Conservation (phyloP, 2,113 vertebrate species). For the Nothobranchius furzeri region DNA sequence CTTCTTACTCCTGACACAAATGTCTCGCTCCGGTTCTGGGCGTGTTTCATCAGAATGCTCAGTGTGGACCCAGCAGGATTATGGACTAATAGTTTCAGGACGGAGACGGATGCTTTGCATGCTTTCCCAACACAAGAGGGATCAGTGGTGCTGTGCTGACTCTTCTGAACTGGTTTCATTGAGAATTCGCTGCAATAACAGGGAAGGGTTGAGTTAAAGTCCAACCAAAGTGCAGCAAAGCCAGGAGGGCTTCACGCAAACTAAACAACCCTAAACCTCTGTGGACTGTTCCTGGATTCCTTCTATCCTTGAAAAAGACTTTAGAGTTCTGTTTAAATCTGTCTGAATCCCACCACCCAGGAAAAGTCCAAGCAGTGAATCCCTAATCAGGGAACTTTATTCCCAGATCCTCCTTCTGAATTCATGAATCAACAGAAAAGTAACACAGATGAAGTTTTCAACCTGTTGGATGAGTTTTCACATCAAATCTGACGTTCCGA, state of each 20-base stretch:
- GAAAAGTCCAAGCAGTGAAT: background rate
- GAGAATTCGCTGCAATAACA: conserved; percentile 64
- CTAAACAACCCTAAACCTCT: conserved; percentile 38
- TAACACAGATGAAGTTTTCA: background rate
- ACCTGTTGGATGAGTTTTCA: background rate
- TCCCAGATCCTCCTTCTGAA: too few species aligned
- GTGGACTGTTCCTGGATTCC: background rate
- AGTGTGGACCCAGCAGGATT: conserved; percentile 41
- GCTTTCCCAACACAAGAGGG: conserved; percentile 60
- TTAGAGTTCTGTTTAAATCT: background rate
- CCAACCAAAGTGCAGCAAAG: conserved; percentile 58
- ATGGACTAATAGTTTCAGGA: conserved; percentile 60
- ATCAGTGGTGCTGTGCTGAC: conserved; percentile 52
- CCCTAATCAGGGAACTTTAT: background rate
- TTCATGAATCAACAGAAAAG: background rate
- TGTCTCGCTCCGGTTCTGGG: conserved; percentile 33
- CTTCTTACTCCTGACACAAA: too few species aligned
- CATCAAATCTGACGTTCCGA: background rate
- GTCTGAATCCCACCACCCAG: background rate
- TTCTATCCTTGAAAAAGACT: background rate
- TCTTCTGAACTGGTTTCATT: conserved; percentile 37
- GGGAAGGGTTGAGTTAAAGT: conserved; percentile 64
- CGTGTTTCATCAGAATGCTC: conserved; percentile 32
- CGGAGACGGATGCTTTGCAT: conserved; percentile 56
- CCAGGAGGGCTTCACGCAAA: conserved; percentile 51